Percentiles rank a stretch among this genome's conserved stretches.
Evolutionary conservation across 2,113 vertebrate species (phyloP).

Genomic region (Platysteira castanea): DNA sequence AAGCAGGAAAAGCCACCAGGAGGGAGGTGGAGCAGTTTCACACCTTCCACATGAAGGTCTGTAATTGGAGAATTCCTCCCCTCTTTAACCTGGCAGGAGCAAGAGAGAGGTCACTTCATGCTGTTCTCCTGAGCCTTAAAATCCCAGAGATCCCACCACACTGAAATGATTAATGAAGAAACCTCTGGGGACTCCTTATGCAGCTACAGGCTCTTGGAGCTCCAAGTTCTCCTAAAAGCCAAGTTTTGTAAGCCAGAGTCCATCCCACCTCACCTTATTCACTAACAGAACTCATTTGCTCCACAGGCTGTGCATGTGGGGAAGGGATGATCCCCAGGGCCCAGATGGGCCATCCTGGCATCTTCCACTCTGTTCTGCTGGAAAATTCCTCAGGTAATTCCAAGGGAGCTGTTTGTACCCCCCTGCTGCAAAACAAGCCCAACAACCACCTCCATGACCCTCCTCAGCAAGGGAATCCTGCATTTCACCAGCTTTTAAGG

Average conservation of each 20-base stretch:
- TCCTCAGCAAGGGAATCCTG: not conserved
- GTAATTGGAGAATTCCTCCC: not conserved
- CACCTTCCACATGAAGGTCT: not conserved
- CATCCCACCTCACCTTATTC: not conserved
- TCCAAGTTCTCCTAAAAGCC: not conserved
- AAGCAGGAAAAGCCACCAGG: not conserved
- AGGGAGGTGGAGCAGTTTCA: not conserved
- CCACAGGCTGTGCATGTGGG: not conserved
- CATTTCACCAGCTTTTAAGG: not conserved
- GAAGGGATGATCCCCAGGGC: not conserved
- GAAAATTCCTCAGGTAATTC: not conserved
- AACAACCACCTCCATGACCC: fast-evolving
- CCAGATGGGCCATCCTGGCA: not conserved
- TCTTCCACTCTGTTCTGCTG: not conserved
- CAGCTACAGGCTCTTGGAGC: not conserved
- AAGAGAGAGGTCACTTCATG: not conserved
- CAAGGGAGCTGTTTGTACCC: not conserved
- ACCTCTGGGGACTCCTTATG: fast-evolving
- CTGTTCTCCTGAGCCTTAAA: not conserved
- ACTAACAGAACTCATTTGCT: not conserved
- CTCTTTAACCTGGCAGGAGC: not conserved
- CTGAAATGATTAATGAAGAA: not conserved
- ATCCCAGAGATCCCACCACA: not conserved
- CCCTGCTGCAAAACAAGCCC: not conserved
- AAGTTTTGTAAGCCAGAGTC: not conserved